A percentile compares a stretch with the other conserved stretches of the same genome.
Evolutionary conservation across 2,888 invertebrate genomes (phyloP).

Genomic region (Drosophila rubida): DNA sequence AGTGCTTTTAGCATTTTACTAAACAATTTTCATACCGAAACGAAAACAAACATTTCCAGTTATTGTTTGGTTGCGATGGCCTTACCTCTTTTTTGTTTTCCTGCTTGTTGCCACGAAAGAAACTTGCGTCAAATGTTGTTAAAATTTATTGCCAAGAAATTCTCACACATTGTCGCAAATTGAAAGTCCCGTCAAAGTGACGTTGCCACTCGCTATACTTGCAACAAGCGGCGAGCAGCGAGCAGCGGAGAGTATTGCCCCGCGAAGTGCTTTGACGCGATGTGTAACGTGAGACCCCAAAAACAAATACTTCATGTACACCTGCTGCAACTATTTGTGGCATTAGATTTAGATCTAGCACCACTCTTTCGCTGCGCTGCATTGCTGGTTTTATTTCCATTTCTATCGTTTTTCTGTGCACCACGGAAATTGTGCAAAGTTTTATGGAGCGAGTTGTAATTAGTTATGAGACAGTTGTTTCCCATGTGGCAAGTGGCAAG

Average conservation of each 20-base stretch:
- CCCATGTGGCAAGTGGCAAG: slow-evolving; percentile 43
- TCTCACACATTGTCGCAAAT: slow-evolving; percentile 77
- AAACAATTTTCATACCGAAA: slow-evolving; percentile 67
- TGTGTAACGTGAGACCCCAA: slow-evolving; percentile 69
- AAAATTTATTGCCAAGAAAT: slow-evolving; percentile 75
- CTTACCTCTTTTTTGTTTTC: slow-evolving; percentile 3
- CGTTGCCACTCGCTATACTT: slow-evolving; percentile 18
- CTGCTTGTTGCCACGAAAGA: slow-evolving; percentile 30
- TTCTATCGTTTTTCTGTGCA: slow-evolving; percentile 22
- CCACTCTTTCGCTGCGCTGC: slow-evolving; percentile 36
- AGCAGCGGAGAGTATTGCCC: slow-evolving; percentile 2
- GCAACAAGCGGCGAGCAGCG: not conserved
- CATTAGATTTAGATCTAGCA: slow-evolving; percentile 46
- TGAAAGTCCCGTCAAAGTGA: slow-evolving; percentile 50
- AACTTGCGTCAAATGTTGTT: slow-evolving; percentile 57
- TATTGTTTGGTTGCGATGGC: slow-evolving; percentile 43
- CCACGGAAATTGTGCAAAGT: slow-evolving; percentile 54
- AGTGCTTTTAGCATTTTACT: slow-evolving; percentile 75
- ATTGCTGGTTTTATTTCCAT: slow-evolving; percentile 41
- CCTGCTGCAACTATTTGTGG: slow-evolving; percentile 47
- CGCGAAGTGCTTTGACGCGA: slow-evolving; percentile 27
- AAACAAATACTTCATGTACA: slow-evolving; percentile 37
- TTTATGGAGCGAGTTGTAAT: slow-evolving; percentile 44
- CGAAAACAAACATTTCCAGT: slow-evolving; percentile 41
- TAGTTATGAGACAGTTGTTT: slow-evolving; percentile 45